Evolutionary conservation across 2,113 vertebrate species (phyloP).

Genomic region (Pluvialis apricaria): DNA sequence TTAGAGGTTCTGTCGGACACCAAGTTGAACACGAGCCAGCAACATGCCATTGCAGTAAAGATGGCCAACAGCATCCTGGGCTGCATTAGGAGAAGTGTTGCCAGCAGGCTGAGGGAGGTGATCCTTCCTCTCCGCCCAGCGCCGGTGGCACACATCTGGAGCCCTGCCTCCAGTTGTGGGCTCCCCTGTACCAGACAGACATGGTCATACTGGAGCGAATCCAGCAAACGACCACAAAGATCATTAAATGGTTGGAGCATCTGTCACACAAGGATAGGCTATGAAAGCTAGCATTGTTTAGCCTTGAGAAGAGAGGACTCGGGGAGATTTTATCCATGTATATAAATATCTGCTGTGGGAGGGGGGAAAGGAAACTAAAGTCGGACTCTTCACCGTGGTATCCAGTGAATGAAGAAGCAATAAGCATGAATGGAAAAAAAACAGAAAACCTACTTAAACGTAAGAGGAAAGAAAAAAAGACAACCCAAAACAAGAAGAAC

Average conservation of each 20-base stretch:
- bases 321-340: not conserved
- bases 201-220: accelerated
- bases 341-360: not conserved
- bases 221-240: not conserved
- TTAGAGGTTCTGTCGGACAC: not conserved
- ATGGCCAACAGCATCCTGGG: not conserved
- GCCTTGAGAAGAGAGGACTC: not conserved
- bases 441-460: not conserved
- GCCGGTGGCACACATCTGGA: not conserved
- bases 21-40: not conserved
- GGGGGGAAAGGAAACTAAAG: not conserved
- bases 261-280: not conserved
- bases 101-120: not conserved
- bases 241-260: not conserved
- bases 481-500: not conserved
- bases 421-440: not conserved
- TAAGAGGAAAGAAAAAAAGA: not conserved
- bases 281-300: not conserved
- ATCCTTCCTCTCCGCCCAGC: not conserved
- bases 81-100: not conserved
- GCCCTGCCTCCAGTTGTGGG: not conserved
- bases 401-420: not conserved
- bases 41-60: not conserved
- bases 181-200: not conserved
- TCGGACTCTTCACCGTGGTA: not conserved